A percentile compares a stretch with the other conserved stretches of the same genome.
phyloP scores from a whole-genome alignment of 2,888 invertebrate genomes.

The Heteromurus nitidus region DNA sequence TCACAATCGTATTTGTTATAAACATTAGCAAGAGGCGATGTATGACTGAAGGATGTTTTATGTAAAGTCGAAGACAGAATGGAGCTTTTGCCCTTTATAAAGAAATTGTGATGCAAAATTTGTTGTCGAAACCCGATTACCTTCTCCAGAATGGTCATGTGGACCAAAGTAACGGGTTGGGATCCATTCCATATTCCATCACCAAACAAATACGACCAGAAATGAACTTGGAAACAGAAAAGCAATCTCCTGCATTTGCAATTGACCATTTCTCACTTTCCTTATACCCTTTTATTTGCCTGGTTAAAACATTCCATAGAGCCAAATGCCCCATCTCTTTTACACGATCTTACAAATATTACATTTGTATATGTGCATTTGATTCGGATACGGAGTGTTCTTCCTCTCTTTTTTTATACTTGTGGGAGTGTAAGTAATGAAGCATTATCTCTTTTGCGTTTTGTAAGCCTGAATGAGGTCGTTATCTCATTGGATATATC shows the following conservation, averaged over 20 bases:
- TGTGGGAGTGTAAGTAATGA: constrained; percentile 50
- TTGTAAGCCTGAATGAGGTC: constrained; percentile 53
- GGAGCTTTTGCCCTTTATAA: too few relatives aligned
- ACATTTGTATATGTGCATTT: too few relatives aligned
- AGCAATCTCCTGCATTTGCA: constrained; percentile 49
- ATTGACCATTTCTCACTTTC: constrained; percentile 26
- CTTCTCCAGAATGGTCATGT: constrained; percentile 57
- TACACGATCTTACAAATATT: background rate
- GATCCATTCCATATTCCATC: background rate
- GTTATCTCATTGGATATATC: constrained; percentile 62
- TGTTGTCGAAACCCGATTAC: constrained; percentile 72
- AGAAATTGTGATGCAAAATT: too few relatives aligned
- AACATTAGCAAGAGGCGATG: too few relatives aligned
- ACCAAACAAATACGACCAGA: constrained; percentile 1
- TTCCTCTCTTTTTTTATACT: constrained; percentile 3
- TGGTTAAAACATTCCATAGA: constrained; percentile 12
- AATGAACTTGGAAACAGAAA: constrained; percentile 54
- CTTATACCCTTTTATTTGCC: constrained; percentile 9
- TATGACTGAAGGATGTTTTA: too few relatives aligned
- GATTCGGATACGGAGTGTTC: background rate
- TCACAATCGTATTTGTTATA: too few relatives aligned
- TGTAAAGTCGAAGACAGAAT: too few relatives aligned
- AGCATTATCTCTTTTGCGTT: constrained; percentile 57
- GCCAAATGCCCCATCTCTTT: constrained; percentile 25
- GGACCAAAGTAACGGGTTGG: background rate